Conservation (phyloP, 1,140 invertebrate genomes). For the Procambarus clarkii region DNA sequence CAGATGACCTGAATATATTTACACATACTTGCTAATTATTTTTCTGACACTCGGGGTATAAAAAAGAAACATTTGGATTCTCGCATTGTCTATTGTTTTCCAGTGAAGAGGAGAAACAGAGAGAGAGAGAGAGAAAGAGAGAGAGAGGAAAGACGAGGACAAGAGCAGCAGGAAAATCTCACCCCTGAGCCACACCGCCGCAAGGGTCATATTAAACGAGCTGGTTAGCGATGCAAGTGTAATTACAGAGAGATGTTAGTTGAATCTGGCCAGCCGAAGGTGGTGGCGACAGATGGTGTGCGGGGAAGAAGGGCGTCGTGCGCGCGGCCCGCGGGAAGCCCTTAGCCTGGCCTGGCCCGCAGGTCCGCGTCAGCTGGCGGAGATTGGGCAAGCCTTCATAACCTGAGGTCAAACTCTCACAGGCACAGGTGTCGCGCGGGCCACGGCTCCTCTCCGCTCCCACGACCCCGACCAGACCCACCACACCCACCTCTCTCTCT, state of each 20-base stretch:
- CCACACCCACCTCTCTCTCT: neutral
- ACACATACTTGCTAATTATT: too few species aligned
- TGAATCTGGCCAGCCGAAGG: neutral
- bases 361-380: neutral
- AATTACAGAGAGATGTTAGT: slow-evolving; percentile 7
- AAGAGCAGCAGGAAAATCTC: neutral
- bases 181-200: neutral
- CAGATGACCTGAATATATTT: too few species aligned
- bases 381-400: neutral
- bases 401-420: neutral
- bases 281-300: neutral
- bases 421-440: neutral
- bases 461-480: neutral
- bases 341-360: too few species aligned
- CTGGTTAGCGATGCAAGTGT: neutral
- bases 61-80: too few species aligned
- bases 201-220: neutral
- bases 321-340: neutral
- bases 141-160: too few species aligned
- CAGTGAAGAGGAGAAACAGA: too few species aligned
- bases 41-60: too few species aligned
- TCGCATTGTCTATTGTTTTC: too few species aligned
- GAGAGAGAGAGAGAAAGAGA: too few species aligned
- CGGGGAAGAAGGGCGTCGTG: neutral
- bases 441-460: neutral